Conservation (phyloP, 1,140 invertebrate genomes). For the Helicoverpa armigera region DNA sequence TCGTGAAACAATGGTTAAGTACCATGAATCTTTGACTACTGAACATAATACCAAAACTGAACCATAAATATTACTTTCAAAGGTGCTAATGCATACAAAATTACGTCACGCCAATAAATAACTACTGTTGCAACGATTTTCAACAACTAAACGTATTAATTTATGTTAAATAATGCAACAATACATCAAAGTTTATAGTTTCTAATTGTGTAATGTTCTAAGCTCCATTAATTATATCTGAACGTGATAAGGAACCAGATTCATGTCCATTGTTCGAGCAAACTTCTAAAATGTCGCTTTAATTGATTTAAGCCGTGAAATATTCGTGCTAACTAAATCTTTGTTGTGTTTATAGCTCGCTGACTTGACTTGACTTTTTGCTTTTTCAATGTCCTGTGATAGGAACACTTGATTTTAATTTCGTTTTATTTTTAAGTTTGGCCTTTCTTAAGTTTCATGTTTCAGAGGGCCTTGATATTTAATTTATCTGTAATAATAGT, state of each 20-base stretch:
- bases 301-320: conserved; percentile 45
- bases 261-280: conserved; percentile 49
- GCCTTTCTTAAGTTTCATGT: too few relatives aligned
- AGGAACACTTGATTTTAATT: too few relatives aligned
- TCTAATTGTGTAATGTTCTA: conserved; percentile 50
- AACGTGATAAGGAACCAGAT: conserved; percentile 54
- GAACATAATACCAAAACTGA: neutral
- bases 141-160: conserved; percentile 45
- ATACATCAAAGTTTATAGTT: conserved; percentile 52
- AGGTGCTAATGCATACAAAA: conserved; percentile 23
- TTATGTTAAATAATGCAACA: conserved; percentile 44
- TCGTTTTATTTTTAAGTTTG: too few relatives aligned
- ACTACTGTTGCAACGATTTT: conserved; percentile 38
- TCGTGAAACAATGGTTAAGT: neutral
- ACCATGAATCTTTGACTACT: neutral
- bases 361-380: neutral
- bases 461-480: too few relatives aligned
- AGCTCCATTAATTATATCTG: conserved; percentile 56
- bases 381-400: neutral
- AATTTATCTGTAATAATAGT: too few relatives aligned
- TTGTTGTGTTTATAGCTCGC: conserved; percentile 5
- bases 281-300: conserved; percentile 50
- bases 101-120: conserved; percentile 33
- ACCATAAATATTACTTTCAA: neutral
- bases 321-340: conserved; percentile 42